phyloP scores from a whole-genome alignment of 1,140 invertebrate genomes.

The Thaumetopoea pityocampa region DNA sequence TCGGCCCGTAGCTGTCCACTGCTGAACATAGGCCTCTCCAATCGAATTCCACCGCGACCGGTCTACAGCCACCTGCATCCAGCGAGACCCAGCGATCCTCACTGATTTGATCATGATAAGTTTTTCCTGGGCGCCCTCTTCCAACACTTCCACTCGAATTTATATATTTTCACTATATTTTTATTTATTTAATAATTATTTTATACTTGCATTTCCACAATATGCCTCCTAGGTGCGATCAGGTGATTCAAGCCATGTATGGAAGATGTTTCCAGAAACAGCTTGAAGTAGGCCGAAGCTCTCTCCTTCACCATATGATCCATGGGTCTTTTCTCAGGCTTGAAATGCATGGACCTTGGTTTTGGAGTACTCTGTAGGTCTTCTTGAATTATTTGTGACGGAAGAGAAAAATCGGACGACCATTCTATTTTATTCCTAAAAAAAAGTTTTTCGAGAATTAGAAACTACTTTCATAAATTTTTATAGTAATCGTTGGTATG shows the following conservation, averaged over 20 bases:
- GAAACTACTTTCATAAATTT: too few species aligned
- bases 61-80: too few species aligned
- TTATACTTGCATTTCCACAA: slow-evolving; percentile 59
- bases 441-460: too few species aligned
- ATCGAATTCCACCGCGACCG: too few species aligned
- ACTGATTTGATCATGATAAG: too few species aligned
- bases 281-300: slow-evolving; percentile 38
- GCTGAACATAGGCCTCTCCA: too few species aligned
- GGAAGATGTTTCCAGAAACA: slow-evolving; percentile 64
- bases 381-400: slow-evolving; percentile 34
- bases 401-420: slow-evolving; percentile 23
- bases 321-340: slow-evolving; percentile 5
- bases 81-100: too few species aligned
- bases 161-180: too few species aligned
- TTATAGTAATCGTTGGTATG: too few species aligned
- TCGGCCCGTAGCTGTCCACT: too few species aligned
- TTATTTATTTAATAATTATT: slow-evolving; percentile 2
- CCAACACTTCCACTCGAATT: too few species aligned
- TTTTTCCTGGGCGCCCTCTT: too few species aligned
- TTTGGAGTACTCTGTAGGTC: slow-evolving; percentile 18
- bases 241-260: slow-evolving; percentile 65
- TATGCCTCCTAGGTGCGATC: slow-evolving; percentile 50
- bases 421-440: slow-evolving; percentile 20
- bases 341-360: background rate
- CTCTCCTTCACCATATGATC: slow-evolving; percentile 20